Base-by-base conservation (phyloP, 2,888 invertebrate genomes). In the Monochamus alternatus region DNA sequence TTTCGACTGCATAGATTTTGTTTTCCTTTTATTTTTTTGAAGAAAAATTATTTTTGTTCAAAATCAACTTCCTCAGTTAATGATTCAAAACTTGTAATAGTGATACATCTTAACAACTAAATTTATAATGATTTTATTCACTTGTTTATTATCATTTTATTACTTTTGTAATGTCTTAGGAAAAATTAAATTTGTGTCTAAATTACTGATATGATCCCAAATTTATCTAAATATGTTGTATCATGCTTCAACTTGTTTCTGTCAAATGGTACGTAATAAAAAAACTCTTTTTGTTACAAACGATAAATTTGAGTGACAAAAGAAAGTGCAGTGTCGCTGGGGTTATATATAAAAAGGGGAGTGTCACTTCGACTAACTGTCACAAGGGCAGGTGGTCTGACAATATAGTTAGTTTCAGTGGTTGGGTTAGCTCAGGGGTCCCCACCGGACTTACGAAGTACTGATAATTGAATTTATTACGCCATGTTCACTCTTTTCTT, bases 401-500 rank as follows among this genome's bases (percentile, higher is more conserved):
- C 85, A 85, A 85, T 85, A 86, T 86, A 85, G 86, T 87, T 87
- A 85, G 86, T 85, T 85, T 85, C 86, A 83, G 82, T 85, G 84
- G 84, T 83, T 84, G 84, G 80, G 81, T 85, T 74, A 67, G 64
- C 44, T 82, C 79, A 80, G 84, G 84, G 84, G 84, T 82, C 80
- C 80, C 75, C 76, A 78, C 80, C 81, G 81, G 82, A 84, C 85
- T 84, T 84, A 82, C 83, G 82, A 83, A 85, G 83, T 83, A 81
- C 78, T 79, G 81, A 78, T 82, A 84, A 85, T 84, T 82, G 83
- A 85, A 86, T 86, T 85, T 85, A 85, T 85, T 86, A 82, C 83
- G 80, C 84, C 86, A 85, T 85, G 82, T 85, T 47, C 47, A 8
- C 9, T 47, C 47, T 47, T 47, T 12, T 3, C 47, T 9, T 47